Evolutionary conservation across 2,113 vertebrate genomes (phyloP), one percentile per base, ranked within the genome.

Genomic region (Lophura nycthemera): DNA sequence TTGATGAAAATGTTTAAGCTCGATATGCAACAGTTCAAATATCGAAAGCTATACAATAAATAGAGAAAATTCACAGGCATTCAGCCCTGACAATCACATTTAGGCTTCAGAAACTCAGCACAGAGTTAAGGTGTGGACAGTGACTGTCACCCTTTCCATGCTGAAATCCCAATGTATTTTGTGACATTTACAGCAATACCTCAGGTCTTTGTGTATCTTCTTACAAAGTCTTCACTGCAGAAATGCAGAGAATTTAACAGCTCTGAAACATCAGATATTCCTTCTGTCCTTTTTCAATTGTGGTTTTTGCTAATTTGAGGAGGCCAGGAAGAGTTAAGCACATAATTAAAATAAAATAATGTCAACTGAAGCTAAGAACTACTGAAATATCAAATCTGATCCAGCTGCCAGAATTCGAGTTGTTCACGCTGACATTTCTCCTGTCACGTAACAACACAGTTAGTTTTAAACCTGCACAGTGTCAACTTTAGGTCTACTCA

Each of bases 311-410:
- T 75, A 83, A 78, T 90, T 92, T 90, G 78, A 81, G 70, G 34
- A 92, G 64, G 75, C 61, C 71, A 57, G 63, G 85, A 50, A 92
- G 64, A 73, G 34, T 92, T 95, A 93, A 97, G 86, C 76, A 92
- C 36, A 83, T 50, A 93, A 96, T 97, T 95, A 96, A 93, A 96
- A 91, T 81, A 90, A 79, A 95, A 94, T 90, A 38, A 80, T 34
- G 40, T 63, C 77, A 94, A 25, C n/a, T 2, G 4, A 85, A 96
- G 86, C 78, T 65, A 77, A 92, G 76, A 87, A 65, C 69, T 77
- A 93, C 54, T 67, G 80, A 96, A 83, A 96, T 70, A 88, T 20
- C 80, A 93, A 92, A 85, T 63, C 34, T 74, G 81, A 95, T 86
- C 34, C 38, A 65, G 71, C 77, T 90, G 94, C 87, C 79, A 96